These are phyloP conservation scores for Alviniconcha strummeri DNA, from an alignment of 2,888 invertebrate species.

Conservation along the genomic window DNA sequence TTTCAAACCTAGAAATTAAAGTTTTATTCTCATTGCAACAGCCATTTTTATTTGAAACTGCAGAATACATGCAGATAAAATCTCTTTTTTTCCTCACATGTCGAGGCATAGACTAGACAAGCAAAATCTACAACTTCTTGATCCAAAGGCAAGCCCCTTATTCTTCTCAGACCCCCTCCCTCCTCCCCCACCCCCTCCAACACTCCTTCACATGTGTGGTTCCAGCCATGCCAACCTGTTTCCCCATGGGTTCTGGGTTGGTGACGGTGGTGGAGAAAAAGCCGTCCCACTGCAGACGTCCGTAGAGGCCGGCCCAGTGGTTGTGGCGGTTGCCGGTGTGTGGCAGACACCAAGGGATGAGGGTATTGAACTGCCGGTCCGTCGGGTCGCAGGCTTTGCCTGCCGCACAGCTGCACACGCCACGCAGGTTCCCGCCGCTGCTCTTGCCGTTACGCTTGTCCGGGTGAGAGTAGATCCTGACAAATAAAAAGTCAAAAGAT, in stretches of 20 bases:
- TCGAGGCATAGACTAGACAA: too few relatives aligned
- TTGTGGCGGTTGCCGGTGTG: conserved; percentile 90
- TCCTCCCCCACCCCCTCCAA: background rate
- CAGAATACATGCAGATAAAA: too few relatives aligned
- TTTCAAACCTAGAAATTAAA: too few relatives aligned
- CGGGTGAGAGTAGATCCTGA: conserved; percentile 77
- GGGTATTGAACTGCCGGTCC: conserved; percentile 86
- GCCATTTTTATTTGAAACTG: too few relatives aligned
- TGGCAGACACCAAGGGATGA: conserved; percentile 92
- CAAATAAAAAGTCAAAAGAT: conserved; percentile 25
- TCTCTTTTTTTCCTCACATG: too few relatives aligned
- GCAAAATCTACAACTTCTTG: too few relatives aligned
- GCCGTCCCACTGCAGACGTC: conserved; percentile 86
- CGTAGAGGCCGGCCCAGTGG: conserved; percentile 91
- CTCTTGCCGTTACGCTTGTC: conserved; percentile 77
- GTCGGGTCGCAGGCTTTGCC: conserved; percentile 80
- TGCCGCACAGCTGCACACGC: conserved; percentile 85
- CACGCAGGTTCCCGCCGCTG: conserved; percentile 77
- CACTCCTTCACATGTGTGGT: background rate
- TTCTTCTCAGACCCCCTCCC: too few relatives aligned
- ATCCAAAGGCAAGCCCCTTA: too few relatives aligned
- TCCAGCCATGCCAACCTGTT: conserved; percentile 77
- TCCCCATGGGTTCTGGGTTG: conserved; percentile 93
- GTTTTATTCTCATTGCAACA: too few relatives aligned
- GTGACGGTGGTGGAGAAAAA: conserved; percentile 86